Base-by-base conservation (phyloP, 2,888 invertebrate genomes). In the Lasioglossum morio region DNA sequence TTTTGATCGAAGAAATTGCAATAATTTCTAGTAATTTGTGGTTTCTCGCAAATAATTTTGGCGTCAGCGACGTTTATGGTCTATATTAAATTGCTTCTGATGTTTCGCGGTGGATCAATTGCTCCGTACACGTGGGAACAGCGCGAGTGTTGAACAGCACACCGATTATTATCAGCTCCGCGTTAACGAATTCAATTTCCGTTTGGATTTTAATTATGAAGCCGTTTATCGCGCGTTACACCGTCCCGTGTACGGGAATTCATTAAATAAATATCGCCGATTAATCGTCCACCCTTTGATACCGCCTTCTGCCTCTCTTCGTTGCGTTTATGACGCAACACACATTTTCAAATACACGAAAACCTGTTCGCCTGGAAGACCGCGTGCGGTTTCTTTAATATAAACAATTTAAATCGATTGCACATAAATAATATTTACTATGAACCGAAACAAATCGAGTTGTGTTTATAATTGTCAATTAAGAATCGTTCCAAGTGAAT, bases 141-240 rank as follows among this genome's bases (percentile, higher is more conserved):
- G 2, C 30, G 73, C 8, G 53, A 63, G 14, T 43, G 66, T 79
- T 66, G 16, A 79, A 53, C 40, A 30, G 72, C 46, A 34, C 48
- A 10, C 12, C 34, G 66, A 79, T 82, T 82, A 69, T 82, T 69
- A 57, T 48, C 82, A 43, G 79, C 14, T 23, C 34, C 30, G 34
- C 10, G 57, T 66, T 74, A 80, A 79, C 79, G 46, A 82, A 80
- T 82, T 74, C 79, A 37, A 74, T 79, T 74, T 79, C 37, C 57
- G 46, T 70, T 43, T 57, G 74, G 27, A 74, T 60, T 82, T 82
- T 70, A 79, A 79, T 82, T 74, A 74, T 43, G 40, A 23, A 10
- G n/a, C 8, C 27, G 69, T 80, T 74, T 70, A 79, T 74, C 57
- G 57, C 70, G 66, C 66, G 53, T 79, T 73, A 82, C 53, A 79